phyloP scores from a whole-genome alignment of 2,113 vertebrate species.

The Rousettus leschenaultii region DNA sequence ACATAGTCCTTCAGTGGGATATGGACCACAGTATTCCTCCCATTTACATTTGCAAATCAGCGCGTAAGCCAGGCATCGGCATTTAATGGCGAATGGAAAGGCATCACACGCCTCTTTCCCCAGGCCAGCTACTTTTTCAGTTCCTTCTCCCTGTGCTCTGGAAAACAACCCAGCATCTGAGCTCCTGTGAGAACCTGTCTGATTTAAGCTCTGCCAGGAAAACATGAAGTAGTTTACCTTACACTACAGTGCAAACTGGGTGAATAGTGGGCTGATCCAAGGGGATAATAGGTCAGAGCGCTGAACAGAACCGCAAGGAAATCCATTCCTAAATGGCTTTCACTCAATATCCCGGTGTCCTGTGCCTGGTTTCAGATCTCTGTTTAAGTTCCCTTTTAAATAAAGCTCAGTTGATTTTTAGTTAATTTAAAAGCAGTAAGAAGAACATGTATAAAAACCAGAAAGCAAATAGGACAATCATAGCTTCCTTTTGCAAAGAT shows the following conservation, averaged over 20 bases:
- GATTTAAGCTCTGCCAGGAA: slow-evolving; percentile 10
- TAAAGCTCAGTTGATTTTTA: not conserved
- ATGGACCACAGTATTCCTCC: not conserved
- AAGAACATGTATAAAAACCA: not conserved
- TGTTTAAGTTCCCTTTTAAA: not conserved
- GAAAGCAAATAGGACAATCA: not conserved
- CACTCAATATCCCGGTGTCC: not conserved
- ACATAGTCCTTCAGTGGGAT: not conserved
- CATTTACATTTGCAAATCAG: not conserved
- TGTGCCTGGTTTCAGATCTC: not conserved
- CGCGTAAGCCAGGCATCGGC: not conserved
- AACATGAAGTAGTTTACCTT: not conserved
- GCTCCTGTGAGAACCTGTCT: slow-evolving; percentile 7
- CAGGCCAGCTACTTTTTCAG: not conserved
- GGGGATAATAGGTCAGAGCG: not conserved
- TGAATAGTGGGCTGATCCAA: not conserved
- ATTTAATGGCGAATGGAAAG: not conserved
- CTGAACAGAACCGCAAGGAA: not conserved
- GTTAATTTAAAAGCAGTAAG: slow-evolving; percentile 10
- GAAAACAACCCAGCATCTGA: not conserved
- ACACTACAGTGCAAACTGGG: not conserved
- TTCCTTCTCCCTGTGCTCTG: not conserved
- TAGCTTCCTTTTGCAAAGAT: slow-evolving; percentile 27
- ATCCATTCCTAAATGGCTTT: not conserved
- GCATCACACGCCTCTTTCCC: not conserved